Conservation (phyloP, 2,797 vertebrate genomes). For the Bovichtus variegatus region DNA sequence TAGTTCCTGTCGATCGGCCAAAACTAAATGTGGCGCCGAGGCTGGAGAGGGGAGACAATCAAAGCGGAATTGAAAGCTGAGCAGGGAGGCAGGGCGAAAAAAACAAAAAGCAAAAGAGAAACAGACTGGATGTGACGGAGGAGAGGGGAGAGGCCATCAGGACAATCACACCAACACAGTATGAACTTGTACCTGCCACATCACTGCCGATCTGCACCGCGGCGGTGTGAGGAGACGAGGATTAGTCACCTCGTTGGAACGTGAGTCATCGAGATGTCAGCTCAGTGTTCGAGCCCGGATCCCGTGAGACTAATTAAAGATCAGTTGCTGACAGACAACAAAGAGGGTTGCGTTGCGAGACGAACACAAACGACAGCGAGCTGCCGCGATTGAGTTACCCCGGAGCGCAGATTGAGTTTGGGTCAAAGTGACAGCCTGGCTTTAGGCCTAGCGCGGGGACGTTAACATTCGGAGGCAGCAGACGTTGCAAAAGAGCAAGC, state of each 20-base stretch:
- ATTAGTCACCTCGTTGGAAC: constrained; percentile 29
- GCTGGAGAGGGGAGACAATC: constrained; percentile 50
- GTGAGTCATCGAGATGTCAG: constrained; percentile 18
- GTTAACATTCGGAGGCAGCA: constrained; percentile 14
- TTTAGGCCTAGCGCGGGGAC: background rate
- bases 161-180: constrained; percentile 48
- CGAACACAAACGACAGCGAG: background rate
- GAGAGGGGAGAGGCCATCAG: constrained; percentile 53
- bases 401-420: background rate
- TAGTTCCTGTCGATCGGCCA: constrained; percentile 58
- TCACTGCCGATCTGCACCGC: constrained; percentile 27
- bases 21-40: constrained; percentile 35
- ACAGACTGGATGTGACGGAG: constrained; percentile 44
- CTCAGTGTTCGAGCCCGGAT: background rate
- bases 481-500: constrained; percentile 10
- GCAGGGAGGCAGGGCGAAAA: constrained; percentile 22
- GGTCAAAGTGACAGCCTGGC: background rate
- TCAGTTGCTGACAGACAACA: constrained; percentile 16
- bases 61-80: constrained; percentile 54
- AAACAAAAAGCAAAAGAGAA: background rate
- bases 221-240: background rate
- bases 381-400: constrained; percentile 17
- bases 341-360: background rate
- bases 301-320: constrained; percentile 36
- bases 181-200: constrained; percentile 37